Evolutionary conservation across 2,797 vertebrate species (phyloP), one percentile per base, ranked within the genome.

Genomic region (Ctenosaura bakeri): DNA sequence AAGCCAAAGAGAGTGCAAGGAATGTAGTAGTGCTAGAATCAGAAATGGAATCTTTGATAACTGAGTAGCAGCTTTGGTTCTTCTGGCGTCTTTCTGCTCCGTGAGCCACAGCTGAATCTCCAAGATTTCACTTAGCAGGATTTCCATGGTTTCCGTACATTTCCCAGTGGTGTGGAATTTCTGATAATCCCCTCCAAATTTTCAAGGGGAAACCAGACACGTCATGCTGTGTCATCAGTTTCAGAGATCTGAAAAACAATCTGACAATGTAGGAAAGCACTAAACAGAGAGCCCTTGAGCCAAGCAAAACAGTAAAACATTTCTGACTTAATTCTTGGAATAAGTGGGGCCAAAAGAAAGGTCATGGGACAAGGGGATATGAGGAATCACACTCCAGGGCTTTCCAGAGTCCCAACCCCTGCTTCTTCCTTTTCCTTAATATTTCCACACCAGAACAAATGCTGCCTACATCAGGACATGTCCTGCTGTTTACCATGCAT

Each of bases 141-240:
- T 93, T 91, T 91, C 87, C 89, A 82, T 12, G 86, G 88, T 96
- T 96, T 94, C 92, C 89, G 94, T 93, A 96, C 71, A 89, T 92
- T 88, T 91, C 54, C 93, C 89, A 52, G 12, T 1, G 83, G 90
- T 88, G 90, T 90, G 74, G 79, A 93, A 86, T 92, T 87, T 85
- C 85, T 92, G 80, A 69, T 62, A 92, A 64, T 86, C 32, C 64
- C 89, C 26, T 83, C 56, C 52, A 83, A 54, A 64, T 82, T 42
- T 93, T 83, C 78, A 87, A 88, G 82, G 92, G 87, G 69, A 91
- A 91, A 85, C 82, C 42, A 52, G 78, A 89, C 74, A 94, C 87
- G 83, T 76, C 32, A 42, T 91, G 81, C 46, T 92, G 85, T 92
- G 62, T 90, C 13, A 35, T 89, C 42, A 62, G 54, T n/a, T 59